phyloP scores from a whole-genome alignment of 2,797 vertebrate species.

The Kryptopterus vitreolus region DNA sequence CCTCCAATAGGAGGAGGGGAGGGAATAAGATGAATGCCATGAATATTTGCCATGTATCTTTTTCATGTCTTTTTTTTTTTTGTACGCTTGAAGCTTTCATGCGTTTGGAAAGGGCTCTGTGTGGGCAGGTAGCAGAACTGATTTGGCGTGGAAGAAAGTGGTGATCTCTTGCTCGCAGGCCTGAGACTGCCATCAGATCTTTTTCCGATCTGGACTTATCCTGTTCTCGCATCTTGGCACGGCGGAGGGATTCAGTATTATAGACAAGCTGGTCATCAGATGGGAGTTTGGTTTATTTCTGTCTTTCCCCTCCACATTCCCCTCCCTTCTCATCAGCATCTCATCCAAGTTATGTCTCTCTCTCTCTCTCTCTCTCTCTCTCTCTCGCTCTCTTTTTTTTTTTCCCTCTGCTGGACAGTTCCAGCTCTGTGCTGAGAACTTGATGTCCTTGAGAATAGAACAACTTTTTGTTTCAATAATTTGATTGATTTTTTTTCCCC shows the following conservation, averaged over 20 bases:
- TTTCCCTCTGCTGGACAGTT: constrained; percentile 64
- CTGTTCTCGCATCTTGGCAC: constrained; percentile 77
- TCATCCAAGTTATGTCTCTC: constrained; percentile 69
- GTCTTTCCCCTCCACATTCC: constrained; percentile 52
- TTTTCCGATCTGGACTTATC: constrained; percentile 71
- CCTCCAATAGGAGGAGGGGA: constrained; percentile 51
- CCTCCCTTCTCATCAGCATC: constrained; percentile 61
- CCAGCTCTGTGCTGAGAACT: constrained; percentile 65
- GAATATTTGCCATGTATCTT: constrained; percentile 42
- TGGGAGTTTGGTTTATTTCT: constrained; percentile 78
- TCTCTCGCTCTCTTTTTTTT: too few species aligned
- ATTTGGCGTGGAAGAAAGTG: constrained; percentile 57
- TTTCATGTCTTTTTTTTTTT: constrained; percentile 43
- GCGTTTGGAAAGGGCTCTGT: constrained; percentile 33
- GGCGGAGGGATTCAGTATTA: constrained; percentile 67
- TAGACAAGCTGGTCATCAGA: constrained; percentile 83
- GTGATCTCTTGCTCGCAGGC: constrained; percentile 52
- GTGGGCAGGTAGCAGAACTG: constrained; percentile 61
- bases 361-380: too few species aligned
- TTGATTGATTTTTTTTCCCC: constrained; percentile 61
- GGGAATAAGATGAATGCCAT: constrained; percentile 64
- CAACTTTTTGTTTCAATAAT: constrained; percentile 71
- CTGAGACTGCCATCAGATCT: constrained; percentile 59
- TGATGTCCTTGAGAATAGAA: constrained; percentile 64
- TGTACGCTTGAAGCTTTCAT: constrained; percentile 62